A percentile compares a stretch with the other conserved stretches of the same genome.
Conservation (phyloP, 92 coral and sea anemone genomes). For the Ricordea florida region DNA sequence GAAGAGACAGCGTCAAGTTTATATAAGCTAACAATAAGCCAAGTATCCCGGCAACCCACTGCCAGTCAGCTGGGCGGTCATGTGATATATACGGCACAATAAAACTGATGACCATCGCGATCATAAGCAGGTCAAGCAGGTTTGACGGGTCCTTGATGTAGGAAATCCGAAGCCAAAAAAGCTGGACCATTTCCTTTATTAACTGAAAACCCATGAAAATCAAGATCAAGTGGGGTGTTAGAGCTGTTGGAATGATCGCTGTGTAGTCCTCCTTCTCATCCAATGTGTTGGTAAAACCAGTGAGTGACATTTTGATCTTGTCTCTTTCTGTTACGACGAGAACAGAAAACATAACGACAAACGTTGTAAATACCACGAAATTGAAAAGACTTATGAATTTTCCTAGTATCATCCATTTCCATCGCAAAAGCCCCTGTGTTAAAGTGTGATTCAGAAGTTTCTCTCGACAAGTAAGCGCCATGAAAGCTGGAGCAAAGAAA, state of each 20-base stretch:
- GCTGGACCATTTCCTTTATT: slow-evolving; percentile 68
- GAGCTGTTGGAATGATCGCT: not conserved
- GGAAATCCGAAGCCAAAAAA: slow-evolving; percentile 44
- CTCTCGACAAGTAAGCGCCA: slow-evolving; percentile 75
- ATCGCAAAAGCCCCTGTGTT: slow-evolving; percentile 63
- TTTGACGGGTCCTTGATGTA: slow-evolving; percentile 69
- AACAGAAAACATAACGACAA: slow-evolving; percentile 43
- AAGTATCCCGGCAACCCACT: slow-evolving; percentile 69
- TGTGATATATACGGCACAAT: slow-evolving; percentile 38
- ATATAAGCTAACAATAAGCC: slow-evolving; percentile 64
- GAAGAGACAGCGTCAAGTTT: slow-evolving; percentile 61
- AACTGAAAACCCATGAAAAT: slow-evolving; percentile 10
- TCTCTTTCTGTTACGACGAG: slow-evolving; percentile 65
- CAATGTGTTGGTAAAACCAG: not conserved
- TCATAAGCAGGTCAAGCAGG: slow-evolving; percentile 46
- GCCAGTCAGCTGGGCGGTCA: slow-evolving; percentile 10
- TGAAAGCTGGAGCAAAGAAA: slow-evolving; percentile 38
- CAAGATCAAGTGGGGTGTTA: slow-evolving; percentile 1
- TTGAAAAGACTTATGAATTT: slow-evolving; percentile 52
- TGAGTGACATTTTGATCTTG: not conserved
- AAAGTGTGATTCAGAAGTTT: slow-evolving; percentile 73
- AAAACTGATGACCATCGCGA: slow-evolving; percentile 22
- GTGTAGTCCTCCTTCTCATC: not conserved
- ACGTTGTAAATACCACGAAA: slow-evolving; percentile 19
- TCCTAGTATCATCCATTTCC: slow-evolving; percentile 81